Evolutionary conservation across 1,140 invertebrate genomes (phyloP).

Genomic region (Diploscapter pachys): DNA sequence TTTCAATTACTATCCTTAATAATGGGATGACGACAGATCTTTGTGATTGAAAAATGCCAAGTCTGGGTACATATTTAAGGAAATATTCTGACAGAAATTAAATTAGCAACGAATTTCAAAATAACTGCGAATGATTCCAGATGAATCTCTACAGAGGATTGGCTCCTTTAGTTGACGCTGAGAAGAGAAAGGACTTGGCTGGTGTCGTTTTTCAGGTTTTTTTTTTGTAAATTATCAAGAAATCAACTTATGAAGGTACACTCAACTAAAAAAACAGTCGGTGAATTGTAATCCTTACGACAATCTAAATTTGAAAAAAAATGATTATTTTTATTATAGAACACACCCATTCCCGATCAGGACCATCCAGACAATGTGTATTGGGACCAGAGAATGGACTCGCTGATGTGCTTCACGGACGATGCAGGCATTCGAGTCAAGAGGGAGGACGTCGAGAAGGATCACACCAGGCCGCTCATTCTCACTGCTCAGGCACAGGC

Average conservation of each 20-base stretch:
- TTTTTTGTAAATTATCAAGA: background rate
- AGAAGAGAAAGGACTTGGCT: slow-evolving; percentile 65
- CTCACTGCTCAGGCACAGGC: slow-evolving; percentile 65
- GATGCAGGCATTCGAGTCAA: slow-evolving; percentile 46
- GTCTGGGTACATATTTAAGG: too few relatives aligned
- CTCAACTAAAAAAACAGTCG: background rate
- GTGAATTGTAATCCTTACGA: background rate
- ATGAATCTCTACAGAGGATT: slow-evolving; percentile 67
- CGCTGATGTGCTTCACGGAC: slow-evolving; percentile 64
- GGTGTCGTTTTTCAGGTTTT: slow-evolving; percentile 63
- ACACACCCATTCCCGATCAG: slow-evolving; percentile 59
- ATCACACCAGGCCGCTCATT: slow-evolving; percentile 62
- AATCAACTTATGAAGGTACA: too few relatives aligned
- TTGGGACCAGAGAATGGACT: slow-evolving; percentile 66
- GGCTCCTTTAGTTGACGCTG: slow-evolving; percentile 66
- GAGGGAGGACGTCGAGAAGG: slow-evolving; percentile 58
- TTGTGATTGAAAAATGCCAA: too few relatives aligned
- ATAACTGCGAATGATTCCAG: slow-evolving; percentile 61
- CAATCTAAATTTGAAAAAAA: slow-evolving; percentile 7
- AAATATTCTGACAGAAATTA: too few relatives aligned
- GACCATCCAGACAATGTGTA: slow-evolving; percentile 63
- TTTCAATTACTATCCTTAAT: too few relatives aligned
- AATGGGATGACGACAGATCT: too few relatives aligned
- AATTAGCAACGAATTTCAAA: too few relatives aligned
- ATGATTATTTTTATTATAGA: background rate